Evolutionary conservation across 2,888 invertebrate genomes (phyloP).

Genomic region (Drosophila percnosoma): DNA sequence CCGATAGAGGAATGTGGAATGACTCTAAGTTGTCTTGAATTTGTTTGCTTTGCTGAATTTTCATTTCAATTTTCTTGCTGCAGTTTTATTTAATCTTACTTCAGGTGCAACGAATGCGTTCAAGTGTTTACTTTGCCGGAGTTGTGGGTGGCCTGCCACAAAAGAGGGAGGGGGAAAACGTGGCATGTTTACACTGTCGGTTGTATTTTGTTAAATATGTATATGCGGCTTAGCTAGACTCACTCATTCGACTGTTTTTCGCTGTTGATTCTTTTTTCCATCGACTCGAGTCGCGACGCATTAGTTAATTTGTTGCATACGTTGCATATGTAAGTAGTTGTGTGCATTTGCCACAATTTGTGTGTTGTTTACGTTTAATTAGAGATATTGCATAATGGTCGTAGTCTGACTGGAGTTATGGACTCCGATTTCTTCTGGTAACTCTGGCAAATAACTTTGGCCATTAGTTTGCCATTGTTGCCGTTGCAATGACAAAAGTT

Average conservation of each 20-base stretch:
- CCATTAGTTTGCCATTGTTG: slow-evolving; percentile 65
- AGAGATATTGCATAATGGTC: slow-evolving; percentile 10
- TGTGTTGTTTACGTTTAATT: slow-evolving; percentile 14
- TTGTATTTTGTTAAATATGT: slow-evolving; percentile 15
- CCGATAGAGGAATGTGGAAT: slow-evolving; percentile 14
- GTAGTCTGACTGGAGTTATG: slow-evolving; percentile 1
- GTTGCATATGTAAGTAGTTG: neutral
- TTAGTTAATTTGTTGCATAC: slow-evolving; percentile 22
- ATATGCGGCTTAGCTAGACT: slow-evolving; percentile 13
- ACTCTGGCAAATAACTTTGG: slow-evolving; percentile 34
- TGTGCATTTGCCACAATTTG: neutral
- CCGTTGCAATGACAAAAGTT: slow-evolving; percentile 71
- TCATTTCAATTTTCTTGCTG: slow-evolving; percentile 74
- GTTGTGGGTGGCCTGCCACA: neutral
- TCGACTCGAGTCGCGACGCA: neutral
- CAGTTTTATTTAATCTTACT: slow-evolving; percentile 78
- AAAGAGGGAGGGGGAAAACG: neutral
- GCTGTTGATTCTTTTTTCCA: slow-evolving; percentile 15
- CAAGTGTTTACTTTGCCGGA: slow-evolving; percentile 57
- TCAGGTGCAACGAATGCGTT: slow-evolving; percentile 71
- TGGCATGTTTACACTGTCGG: slow-evolving; percentile 25
- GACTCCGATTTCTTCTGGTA: slow-evolving; percentile 23
- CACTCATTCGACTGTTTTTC: slow-evolving; percentile 1
- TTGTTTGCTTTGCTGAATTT: slow-evolving; percentile 73
- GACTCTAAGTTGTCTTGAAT: slow-evolving; percentile 68